Conservation (phyloP, 2,113 vertebrate genomes). For the Cyanoramphus novaezelandiae region DNA sequence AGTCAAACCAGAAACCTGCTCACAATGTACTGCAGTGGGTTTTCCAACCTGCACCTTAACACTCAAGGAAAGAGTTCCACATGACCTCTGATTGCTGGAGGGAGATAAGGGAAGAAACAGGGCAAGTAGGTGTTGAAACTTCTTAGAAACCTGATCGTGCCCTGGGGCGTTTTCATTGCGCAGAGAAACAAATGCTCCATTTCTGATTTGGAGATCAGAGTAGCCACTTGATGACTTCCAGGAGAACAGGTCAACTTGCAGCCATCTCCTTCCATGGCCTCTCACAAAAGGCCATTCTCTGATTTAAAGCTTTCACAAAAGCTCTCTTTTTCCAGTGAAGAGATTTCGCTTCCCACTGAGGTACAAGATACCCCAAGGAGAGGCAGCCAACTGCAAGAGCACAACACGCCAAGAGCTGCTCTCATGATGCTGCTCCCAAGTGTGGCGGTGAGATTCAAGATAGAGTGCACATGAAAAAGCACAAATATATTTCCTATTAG, state of each 20-base stretch:
- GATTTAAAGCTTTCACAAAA: background rate
- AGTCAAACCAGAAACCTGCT: slow-evolving; percentile 36
- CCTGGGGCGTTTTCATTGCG: background rate
- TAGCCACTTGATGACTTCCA: background rate
- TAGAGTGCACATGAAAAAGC: background rate
- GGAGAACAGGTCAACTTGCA: background rate
- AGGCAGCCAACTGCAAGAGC: background rate
- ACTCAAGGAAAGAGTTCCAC: background rate
- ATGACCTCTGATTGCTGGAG: background rate
- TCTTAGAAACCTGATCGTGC: background rate
- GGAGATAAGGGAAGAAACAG: background rate
- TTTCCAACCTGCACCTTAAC: background rate
- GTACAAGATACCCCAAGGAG: background rate
- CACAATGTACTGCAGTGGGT: background rate
- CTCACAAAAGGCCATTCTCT: background rate
- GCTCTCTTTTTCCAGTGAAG: background rate
- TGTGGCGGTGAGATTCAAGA: background rate
- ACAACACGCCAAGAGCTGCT: background rate
- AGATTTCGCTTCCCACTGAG: background rate
- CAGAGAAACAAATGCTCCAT: background rate
- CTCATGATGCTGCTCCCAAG: background rate
- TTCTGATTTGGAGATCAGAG: background rate
- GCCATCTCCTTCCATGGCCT: background rate
- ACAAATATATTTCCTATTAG: background rate
- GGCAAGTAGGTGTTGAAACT: slow-evolving; percentile 5